Evolutionary conservation across 2,888 invertebrate genomes (phyloP), one percentile per base, ranked within the genome.

Genomic region (Cotesia congregata): DNA sequence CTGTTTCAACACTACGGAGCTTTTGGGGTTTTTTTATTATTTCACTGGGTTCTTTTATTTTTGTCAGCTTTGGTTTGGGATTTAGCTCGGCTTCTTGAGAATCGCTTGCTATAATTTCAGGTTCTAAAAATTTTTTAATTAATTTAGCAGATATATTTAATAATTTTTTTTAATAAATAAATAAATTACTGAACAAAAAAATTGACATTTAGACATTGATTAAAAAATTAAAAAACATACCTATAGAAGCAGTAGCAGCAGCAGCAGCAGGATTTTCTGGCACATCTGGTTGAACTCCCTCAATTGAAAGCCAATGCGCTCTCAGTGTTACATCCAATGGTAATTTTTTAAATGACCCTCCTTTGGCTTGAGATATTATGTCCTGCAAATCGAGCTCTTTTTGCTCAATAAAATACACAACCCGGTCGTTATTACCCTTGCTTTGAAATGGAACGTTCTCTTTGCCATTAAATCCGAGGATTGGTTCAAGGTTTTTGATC

Each of bases 211-310:
- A 17, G 1, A 17, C 41, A 6, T 30, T 30, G 30, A 30, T 30
- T 30, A 30, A 30, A 30, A 30, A 30, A 12, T 61, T 59, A 7
- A 6, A 61, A 75, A 72, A 61, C 40, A 77, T 86, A 91, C 91
- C 89, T 94, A 97, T 92, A 0, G 98, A 98, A 1, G 98, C 97
- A 41, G 99, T n/a, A n/a, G n/a, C n/a, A n/a, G n/a, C n/a, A n/a
- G n/a, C n/a, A n/a, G 98, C 98, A 1, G 98, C 97, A 41, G 99
- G 99, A 91, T 99, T 99, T 91, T 99, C 99, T 0, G 99, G 99
- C 77, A 99, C 95, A 0, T 98, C 96, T 0, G 99, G 99, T 87
- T 99, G 99, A 0, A 97, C 94, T 2, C 99, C 99, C 88, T 99
- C 98, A 78, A 99, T 98, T 87, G 95, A 96, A 80, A 98, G 91